Conservation (phyloP, 2,888 invertebrate genomes). For the Agrenia bidenticulata region DNA sequence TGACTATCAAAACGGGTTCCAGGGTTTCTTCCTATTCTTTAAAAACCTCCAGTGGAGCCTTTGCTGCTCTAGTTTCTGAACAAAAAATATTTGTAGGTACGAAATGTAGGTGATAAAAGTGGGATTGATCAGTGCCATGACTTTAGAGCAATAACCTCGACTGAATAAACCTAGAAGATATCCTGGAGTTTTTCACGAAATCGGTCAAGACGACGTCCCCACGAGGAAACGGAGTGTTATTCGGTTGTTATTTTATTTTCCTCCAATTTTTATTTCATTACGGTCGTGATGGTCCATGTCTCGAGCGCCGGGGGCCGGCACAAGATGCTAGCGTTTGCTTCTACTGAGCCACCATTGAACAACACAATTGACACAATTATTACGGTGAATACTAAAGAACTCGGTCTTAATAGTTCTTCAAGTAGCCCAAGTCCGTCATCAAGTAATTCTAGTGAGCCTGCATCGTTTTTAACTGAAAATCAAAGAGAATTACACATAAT, state of each 20-base stretch:
- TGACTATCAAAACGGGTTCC: too few relatives aligned
- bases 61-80: too few relatives aligned
- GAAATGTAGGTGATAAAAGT: too few relatives aligned
- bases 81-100: too few relatives aligned
- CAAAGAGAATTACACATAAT: conserved; percentile 24
- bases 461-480: conserved; percentile 1
- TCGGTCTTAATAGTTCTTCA: conserved; percentile 22
- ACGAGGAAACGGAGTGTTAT: neutral
- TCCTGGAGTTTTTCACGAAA: conserved; percentile 18
- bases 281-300: conserved; percentile 52
- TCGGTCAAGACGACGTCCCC: conserved; percentile 13
- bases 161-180: conserved; percentile 1
- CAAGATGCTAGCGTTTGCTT: conserved; percentile 53
- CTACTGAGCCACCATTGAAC: conserved; percentile 39
- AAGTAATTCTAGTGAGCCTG: conserved; percentile 14
- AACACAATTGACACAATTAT: conserved; percentile 44
- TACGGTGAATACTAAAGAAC: conserved; percentile 38
- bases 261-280: conserved; percentile 10
- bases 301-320: conserved; percentile 50
- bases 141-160: too few relatives aligned
- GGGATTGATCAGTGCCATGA: too few relatives aligned
- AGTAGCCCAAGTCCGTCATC: conserved; percentile 27
- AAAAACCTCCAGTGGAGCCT: too few relatives aligned
- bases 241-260: conserved; percentile 14
- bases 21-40: too few relatives aligned